Percentiles rank a stretch among this genome's conserved stretches.
Conservation (phyloP, 2,888 invertebrate genomes). For the Lepidochitona cinerea region DNA sequence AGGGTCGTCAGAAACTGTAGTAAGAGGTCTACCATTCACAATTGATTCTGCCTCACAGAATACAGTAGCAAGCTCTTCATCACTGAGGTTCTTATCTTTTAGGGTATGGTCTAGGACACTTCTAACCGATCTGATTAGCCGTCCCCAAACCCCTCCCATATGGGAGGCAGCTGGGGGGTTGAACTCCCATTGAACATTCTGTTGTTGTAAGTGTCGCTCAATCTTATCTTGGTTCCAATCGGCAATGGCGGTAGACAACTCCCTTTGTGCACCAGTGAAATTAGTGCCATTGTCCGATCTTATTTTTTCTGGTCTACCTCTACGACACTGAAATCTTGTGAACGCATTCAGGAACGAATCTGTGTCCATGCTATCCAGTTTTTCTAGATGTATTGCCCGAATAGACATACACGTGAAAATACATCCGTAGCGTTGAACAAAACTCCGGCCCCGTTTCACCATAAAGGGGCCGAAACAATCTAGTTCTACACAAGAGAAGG, state of each 20-base stretch:
- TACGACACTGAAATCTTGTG: neutral
- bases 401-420: constrained; percentile 18
- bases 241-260: neutral
- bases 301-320: constrained; percentile 5
- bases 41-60: no score
- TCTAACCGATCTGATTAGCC: no score
- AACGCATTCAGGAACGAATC: constrained; percentile 15
- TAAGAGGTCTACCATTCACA: no score
- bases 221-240: neutral
- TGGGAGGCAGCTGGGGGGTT: no score
- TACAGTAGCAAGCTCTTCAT: no score
- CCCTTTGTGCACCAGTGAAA: constrained; percentile 8
- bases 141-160: no score
- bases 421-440: constrained; percentile 20
- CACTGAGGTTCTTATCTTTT: no score
- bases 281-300: constrained; percentile 21
- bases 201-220: neutral
- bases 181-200: neutral
- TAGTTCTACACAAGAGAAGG: constrained; percentile 10
- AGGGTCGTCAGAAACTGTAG: no score
- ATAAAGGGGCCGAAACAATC: constrained; percentile 20
- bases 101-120: no score
- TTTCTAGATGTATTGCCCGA: constrained; percentile 17
- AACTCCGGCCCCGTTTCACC: neutral
- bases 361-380: constrained; percentile 3